These are phyloP conservation scores for Pteronotus mesoamericanus DNA, from an alignment of 2,797 vertebrate genomes.

Conservation along the genomic window DNA sequence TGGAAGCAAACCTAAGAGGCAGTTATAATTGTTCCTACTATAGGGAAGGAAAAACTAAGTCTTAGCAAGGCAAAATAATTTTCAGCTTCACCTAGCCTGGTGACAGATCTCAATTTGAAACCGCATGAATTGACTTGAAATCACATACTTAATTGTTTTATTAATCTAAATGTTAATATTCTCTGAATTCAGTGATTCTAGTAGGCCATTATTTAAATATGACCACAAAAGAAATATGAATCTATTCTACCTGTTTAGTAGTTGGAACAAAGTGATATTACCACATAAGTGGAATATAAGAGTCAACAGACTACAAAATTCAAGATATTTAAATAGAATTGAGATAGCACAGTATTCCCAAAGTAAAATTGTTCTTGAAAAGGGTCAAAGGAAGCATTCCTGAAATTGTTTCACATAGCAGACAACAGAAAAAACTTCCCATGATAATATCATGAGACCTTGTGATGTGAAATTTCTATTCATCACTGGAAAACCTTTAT, in stretches of 20 bases:
- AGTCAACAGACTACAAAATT: not conserved
- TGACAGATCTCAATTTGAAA: not conserved
- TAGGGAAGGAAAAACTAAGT: not conserved
- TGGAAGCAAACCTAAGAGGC: not conserved
- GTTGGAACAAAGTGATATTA: not conserved
- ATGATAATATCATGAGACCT: not conserved
- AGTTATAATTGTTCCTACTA: not conserved
- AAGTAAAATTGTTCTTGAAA: not conserved
- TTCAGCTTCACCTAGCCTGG: not conserved
- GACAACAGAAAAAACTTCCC: not conserved
- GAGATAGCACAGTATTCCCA: not conserved
- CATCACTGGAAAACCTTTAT: not conserved
- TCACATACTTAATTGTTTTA: not conserved
- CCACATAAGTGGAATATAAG: not conserved
- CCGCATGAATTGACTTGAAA: not conserved
- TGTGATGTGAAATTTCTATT: not conserved
- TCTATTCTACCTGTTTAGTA: not conserved
- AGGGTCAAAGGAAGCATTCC: not conserved
- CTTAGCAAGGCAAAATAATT: not conserved
- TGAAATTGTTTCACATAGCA: not conserved
- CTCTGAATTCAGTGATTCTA: not conserved
- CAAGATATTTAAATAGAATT: not conserved
- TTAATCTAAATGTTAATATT: not conserved
- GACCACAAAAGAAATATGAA: not conserved
- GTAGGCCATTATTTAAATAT: not conserved